These are phyloP conservation scores for Drosophila picticornis DNA, from an alignment of 2,888 invertebrate species.

Conservation along the genomic window DNA sequence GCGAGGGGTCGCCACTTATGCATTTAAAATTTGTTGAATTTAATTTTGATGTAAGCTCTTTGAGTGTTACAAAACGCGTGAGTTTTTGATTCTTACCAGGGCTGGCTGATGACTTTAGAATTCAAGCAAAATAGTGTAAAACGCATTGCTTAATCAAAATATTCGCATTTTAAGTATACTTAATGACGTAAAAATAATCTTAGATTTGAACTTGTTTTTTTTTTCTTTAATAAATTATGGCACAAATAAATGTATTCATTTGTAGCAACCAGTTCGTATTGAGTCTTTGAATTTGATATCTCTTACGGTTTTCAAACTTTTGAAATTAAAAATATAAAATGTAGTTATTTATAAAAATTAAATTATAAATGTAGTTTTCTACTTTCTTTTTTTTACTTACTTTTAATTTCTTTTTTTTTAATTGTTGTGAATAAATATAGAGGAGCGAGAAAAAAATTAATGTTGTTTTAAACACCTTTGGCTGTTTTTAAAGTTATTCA, in stretches of 20 bases:
- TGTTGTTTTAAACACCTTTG: background rate
- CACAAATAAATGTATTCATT: background rate
- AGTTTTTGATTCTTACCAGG: slow-evolving; percentile 12
- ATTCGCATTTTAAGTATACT: background rate
- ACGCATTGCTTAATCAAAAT: background rate
- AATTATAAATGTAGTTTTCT: background rate
- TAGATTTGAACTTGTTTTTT: background rate
- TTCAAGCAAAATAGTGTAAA: background rate
- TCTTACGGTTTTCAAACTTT: background rate
- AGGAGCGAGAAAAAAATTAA: background rate
- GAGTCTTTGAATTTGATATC: background rate
- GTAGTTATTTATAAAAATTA: background rate
- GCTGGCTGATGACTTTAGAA: slow-evolving; percentile 16
- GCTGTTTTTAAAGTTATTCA: no score
- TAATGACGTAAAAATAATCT: background rate
- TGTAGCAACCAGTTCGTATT: background rate
- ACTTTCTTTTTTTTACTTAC: no score
- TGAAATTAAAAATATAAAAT: background rate
- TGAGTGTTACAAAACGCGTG: slow-evolving; percentile 42
- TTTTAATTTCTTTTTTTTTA: no score
- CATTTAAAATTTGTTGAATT: slow-evolving; percentile 24
- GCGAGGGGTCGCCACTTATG: slow-evolving; percentile 3
- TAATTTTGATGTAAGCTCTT: slow-evolving; percentile 30
- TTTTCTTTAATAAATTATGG: background rate
- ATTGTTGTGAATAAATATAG: no score